Evolutionary conservation across 2,888 invertebrate species (phyloP).

Genomic region (Neoscelio sp.): DNA sequence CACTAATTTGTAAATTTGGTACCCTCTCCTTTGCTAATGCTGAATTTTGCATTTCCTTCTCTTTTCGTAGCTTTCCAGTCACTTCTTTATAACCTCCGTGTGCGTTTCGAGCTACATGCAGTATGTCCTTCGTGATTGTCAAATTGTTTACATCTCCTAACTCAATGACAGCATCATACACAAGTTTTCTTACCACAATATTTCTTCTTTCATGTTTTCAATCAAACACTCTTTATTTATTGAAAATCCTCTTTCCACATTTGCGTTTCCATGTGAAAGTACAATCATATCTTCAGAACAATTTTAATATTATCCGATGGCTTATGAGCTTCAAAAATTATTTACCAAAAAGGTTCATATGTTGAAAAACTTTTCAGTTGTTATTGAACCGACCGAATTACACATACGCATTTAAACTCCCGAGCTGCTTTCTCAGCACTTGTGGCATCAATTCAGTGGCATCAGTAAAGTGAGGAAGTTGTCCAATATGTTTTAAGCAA

Average conservation of each 20-base stretch:
- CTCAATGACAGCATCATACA: background rate
- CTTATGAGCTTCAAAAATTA: constrained; percentile 16
- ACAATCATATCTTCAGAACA: constrained; percentile 58
- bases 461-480: constrained; percentile 24
- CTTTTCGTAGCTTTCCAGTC: background rate
- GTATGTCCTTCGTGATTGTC: background rate
- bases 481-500: constrained; percentile 27
- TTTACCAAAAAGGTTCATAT: constrained; percentile 19
- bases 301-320: constrained; percentile 40
- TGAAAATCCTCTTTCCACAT: constrained; percentile 69
- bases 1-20: background rate
- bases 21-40: background rate
- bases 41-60: background rate
- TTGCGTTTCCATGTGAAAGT: constrained; percentile 70
- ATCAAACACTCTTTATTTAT: constrained; percentile 26
- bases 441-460: constrained; percentile 17
- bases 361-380: too few relatives aligned
- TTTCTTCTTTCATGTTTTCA: constrained; percentile 21
- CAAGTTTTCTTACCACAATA: background rate
- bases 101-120: background rate
- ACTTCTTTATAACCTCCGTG: background rate
- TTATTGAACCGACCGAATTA: too few relatives aligned
- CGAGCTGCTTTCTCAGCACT: constrained; percentile 31
- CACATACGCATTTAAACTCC: constrained; percentile 24
- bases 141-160: constrained; percentile 1